Conservation (phyloP, 37 sponge, comb jelly and placozoan species). For the Theonella swinhoei region DNA sequence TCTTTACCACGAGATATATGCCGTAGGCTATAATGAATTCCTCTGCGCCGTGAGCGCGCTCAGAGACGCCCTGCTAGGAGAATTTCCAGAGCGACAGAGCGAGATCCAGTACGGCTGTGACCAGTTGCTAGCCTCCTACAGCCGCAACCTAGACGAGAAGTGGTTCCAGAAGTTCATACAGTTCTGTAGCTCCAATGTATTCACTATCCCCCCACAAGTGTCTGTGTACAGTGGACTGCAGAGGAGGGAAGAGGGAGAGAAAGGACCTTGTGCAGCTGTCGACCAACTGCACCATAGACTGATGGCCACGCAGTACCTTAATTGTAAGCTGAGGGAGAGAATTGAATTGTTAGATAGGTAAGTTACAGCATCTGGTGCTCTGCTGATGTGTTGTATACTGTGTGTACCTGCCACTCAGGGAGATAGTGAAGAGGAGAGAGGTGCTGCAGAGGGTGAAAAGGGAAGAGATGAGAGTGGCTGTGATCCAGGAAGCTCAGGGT, state of each 20-base stretch:
- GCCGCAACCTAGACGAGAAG: constrained; percentile 15
- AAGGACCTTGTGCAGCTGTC: not conserved
- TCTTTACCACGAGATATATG: constrained; percentile 47
- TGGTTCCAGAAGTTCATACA: constrained; percentile 23
- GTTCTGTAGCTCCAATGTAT: constrained; percentile 45
- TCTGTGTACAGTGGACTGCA: constrained; percentile 25
- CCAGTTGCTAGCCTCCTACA: constrained; percentile 11
- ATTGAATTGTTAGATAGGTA: constrained; percentile 11
- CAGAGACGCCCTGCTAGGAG: constrained; percentile 26
- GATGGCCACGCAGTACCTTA: constrained; percentile 45
- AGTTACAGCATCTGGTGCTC: no score
- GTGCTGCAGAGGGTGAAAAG: constrained; percentile 17
- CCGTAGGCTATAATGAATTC: constrained; percentile 43
- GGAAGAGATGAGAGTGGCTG: constrained; percentile 10
- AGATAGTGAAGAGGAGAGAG: constrained; percentile 18
- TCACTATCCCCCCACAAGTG: constrained; percentile 18
- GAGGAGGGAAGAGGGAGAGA: constrained; percentile 17
- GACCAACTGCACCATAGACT: constrained; percentile 5
- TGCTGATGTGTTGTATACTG: no score
- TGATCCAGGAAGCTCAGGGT: not conserved
- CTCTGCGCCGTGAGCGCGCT: constrained; percentile 28
- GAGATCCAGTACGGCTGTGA: constrained; percentile 47
- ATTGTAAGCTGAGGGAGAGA: constrained; percentile 17
- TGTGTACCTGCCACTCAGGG: not conserved
- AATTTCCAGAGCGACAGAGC: constrained; percentile 46